Base-by-base conservation (phyloP, 2,113 vertebrate genomes). In the Lethenteron camtschaticum region DNA sequence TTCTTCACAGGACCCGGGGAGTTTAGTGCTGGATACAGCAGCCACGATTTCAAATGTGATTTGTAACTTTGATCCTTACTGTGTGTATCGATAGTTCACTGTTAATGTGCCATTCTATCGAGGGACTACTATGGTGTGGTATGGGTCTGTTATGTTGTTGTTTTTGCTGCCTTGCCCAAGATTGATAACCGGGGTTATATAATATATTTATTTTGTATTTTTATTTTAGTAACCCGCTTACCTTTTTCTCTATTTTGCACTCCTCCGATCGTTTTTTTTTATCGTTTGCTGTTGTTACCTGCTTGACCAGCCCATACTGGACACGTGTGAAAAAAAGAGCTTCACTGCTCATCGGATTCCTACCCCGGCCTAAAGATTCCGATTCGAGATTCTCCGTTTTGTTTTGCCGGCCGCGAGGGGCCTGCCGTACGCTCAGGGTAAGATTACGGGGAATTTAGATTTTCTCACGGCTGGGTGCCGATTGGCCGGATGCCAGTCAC, bases 251-350 rank as follows among this genome's bases (percentile, higher is more conserved):
- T 55, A 70, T 56, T 24, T 59, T 59, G 16, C 58, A 70, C 13
- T 24, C 57, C 13, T 24, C 57, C 14, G 16, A 70, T 18, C 81
- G 78, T 77, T 72, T 74, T 74, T 5, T 13, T 78, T 79, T 74
- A 73, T 9, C 70, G 24, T 41, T 41, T 41, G 4, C 24, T 41
- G 24, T 41, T 41, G 4, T 41, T 41, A 41, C 24, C 24, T 41
- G 24, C 24, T 6, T 41, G 24, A 41, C 24, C 24, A 1, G 24
- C 24, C 24, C 24, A 41, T 41, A 41, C 24, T 41, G 24, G 24
- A 41, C 24, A 41, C 3, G 24, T 41, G 24, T 41, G 24, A 20
- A 20, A 20, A 20, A 41, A 41, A 41, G 4, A 41, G 24, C 24
- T 41, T 41, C 24, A 41, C 24, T 5, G 4, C 24, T 41, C 24